phyloP scores from a whole-genome alignment of 2,113 vertebrate genomes.

The Mesoclemmys tuberculata region DNA sequence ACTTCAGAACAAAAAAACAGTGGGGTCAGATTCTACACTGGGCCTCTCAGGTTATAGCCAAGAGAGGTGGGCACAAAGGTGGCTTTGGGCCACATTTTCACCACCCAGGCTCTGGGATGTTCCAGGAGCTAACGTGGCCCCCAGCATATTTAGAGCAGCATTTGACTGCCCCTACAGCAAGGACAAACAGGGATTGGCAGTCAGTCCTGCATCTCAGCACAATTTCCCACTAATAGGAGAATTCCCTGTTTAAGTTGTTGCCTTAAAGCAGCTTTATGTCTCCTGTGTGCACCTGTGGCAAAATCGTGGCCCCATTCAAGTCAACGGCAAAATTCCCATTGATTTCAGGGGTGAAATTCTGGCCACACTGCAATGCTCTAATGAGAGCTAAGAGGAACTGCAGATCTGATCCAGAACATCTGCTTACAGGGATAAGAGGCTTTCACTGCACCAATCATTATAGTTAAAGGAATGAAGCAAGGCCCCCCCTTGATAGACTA shows the following conservation, averaged over 20 bases:
- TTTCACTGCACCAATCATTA: neutral
- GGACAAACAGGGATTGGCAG: accelerated
- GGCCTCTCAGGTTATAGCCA: neutral
- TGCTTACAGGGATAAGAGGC: neutral
- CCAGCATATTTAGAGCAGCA: neutral
- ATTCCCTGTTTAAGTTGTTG: neutral
- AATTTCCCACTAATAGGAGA: neutral
- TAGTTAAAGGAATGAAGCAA: neutral
- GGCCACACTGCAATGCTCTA: neutral
- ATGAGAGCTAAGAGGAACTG: neutral
- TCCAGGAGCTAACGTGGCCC: neutral
- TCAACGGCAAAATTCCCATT: neutral
- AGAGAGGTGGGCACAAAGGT: accelerated
- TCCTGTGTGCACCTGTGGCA: accelerated
- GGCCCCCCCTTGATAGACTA: neutral
- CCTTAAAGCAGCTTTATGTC: accelerated
- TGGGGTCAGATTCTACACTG: neutral
- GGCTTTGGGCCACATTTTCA: neutral
- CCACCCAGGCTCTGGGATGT: neutral
- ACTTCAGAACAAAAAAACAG: neutral
- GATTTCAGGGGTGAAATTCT: neutral
- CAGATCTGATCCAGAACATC: neutral
- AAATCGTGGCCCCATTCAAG: neutral
- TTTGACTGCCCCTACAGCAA: neutral
- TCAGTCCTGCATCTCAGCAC: neutral